A percentile compares a stretch with the other conserved stretches of the same genome.
phyloP scores from a whole-genome alignment of 2,113 vertebrate genomes.

The Phylloscopus trochilus region DNA sequence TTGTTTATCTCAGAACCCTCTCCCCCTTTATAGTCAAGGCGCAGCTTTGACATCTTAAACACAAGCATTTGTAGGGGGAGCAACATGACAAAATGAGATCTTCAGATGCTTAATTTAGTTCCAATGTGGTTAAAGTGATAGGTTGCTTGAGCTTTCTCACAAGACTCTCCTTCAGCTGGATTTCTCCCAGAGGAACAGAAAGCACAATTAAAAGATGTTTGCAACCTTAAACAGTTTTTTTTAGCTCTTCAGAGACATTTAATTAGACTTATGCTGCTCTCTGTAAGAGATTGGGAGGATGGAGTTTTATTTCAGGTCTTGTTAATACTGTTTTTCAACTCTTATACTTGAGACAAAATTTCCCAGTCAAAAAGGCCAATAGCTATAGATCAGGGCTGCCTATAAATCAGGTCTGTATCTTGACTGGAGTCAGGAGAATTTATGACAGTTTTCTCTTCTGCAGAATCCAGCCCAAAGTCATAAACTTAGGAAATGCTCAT shows the following conservation, averaged over 20 bases:
- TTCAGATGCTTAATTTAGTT: constrained; percentile 51
- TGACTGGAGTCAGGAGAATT: neutral
- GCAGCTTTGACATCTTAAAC: constrained; percentile 15
- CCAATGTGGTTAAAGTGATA: constrained; percentile 19
- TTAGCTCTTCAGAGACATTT: neutral
- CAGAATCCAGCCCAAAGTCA: neutral
- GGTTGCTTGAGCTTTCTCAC: constrained; percentile 29
- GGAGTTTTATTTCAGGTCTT: neutral
- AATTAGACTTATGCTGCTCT: neutral
- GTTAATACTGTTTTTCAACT: neutral
- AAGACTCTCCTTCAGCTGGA: neutral
- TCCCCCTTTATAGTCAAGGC: neutral
- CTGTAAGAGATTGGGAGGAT: neutral
- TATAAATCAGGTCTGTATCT: neutral
- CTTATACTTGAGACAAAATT: neutral
- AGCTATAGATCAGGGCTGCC: neutral
- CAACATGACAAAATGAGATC: neutral
- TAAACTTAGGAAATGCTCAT: neutral
- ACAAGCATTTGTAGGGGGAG: neutral
- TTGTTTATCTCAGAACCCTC: neutral
- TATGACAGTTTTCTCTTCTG: neutral
- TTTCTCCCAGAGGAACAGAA: constrained; percentile 26
- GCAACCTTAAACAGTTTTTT: neutral
- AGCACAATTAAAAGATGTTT: constrained; percentile 27
- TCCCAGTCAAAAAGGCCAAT: neutral